Base-by-base conservation (phyloP, 2,888 invertebrate genomes). In the Aporophyla nigra region DNA sequence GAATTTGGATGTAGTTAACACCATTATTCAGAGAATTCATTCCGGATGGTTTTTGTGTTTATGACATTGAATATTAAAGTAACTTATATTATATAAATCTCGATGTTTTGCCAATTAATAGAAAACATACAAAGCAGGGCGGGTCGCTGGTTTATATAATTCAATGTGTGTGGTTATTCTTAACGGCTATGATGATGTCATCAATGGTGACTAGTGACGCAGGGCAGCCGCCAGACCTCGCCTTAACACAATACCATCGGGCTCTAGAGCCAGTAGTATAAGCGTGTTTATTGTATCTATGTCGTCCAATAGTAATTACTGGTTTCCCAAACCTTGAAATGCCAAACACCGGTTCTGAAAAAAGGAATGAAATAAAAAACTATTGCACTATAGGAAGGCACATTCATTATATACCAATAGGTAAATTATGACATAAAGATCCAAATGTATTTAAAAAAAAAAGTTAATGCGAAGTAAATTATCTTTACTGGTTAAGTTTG, bases 141-240 rank as follows among this genome's bases (percentile, higher is more conserved):
- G 2, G 10, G 9, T 19, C 19, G 43, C 24, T 46, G 12, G 46
- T 24, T 21, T 21, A 19, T 33, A 19, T 54, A 33, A 67, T n/a
- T 67, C 33, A 67, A 67, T 79, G 79, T 24, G 40, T 62, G 40
- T 77, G 78, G 3, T 54, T 12, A 53, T 69, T 21, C 33, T 77
- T 77, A 49, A 14, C n/a, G 14, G 69, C 68, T 46, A 69, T 19
- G 12, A 77, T 46, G 53, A 77, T 7, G 61, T 77, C 46, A 54
- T 76, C 46, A 19, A 77, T 40, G 10, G 77, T 77, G 53, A 76
- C 6, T 12, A 76, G 78, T 83, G 62, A 92, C 24, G 49, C 70
- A 75, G 9, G 92, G 67, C 93, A 93, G 0, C 91, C 90, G 0
- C 91, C 91, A 2, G 66, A 78, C 40, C 53, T 40, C 82, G 75